Percentiles rank a stretch among this genome's conserved stretches.
phyloP scores from a whole-genome alignment of 2,888 invertebrate species.

The Charanyca ferruginea region DNA sequence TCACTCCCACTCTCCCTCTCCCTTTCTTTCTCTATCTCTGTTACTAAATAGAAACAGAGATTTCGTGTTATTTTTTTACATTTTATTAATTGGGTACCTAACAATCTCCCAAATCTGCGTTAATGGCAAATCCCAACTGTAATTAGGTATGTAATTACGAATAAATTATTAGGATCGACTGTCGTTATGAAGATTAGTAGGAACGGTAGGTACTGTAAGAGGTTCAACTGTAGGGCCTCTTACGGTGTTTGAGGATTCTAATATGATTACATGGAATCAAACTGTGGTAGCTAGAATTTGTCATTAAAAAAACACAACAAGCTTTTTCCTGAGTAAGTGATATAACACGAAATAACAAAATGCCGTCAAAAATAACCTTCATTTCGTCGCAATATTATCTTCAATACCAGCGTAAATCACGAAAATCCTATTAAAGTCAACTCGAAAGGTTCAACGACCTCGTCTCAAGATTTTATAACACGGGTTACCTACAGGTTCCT shows the following conservation, averaged over 20 bases:
- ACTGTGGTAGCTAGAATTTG: too few relatives aligned
- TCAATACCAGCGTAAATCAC: constrained; percentile 10
- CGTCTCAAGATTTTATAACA: constrained; percentile 12
- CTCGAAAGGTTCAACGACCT: constrained; percentile 19
- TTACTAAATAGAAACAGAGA: not conserved
- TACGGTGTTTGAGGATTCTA: too few relatives aligned
- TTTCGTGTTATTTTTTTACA: not conserved
- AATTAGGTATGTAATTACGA: constrained; percentile 26
- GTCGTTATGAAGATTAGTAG: not conserved
- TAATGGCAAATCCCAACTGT: constrained; percentile 5
- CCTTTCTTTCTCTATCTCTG: too few relatives aligned
- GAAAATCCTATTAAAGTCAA: constrained; percentile 19
- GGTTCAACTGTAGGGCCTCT: too few relatives aligned
- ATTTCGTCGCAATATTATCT: constrained; percentile 24
- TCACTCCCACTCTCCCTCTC: too few relatives aligned
- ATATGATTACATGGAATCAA: too few relatives aligned
- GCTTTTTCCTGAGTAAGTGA: not conserved
- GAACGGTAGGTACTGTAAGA: not conserved
- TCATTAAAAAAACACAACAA: too few relatives aligned
- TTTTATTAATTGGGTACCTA: constrained; percentile 20
- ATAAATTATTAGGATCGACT: constrained; percentile 15
- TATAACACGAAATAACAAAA: not conserved
- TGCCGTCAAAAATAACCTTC: not conserved
- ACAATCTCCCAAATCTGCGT: not conserved
- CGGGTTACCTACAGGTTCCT: not conserved